Evolutionary conservation across 2,797 vertebrate genomes (phyloP), one percentile per base, ranked within the genome.

Genomic region (Xenops minutus): DNA sequence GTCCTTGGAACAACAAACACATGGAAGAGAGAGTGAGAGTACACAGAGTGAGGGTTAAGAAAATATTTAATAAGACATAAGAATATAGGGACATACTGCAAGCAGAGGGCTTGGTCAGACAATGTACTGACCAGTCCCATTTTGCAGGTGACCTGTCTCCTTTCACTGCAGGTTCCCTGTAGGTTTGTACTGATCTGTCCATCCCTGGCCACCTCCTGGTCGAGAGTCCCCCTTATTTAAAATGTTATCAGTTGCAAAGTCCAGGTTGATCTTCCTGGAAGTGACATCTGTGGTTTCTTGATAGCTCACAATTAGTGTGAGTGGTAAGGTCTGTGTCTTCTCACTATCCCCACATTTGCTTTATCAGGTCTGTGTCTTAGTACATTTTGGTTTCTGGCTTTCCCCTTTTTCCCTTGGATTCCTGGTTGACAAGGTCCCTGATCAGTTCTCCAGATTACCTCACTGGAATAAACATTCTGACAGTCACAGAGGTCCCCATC

Each of bases 161-260:
- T 52, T 76, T 9, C 18, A 13, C 19, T 37, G 10, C 10, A 59
- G 0, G 0, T 43, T 10, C 24, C 10, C 19, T 18, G 32, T 0
- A 0, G 18, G 11, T 63, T 52, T 64, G 18, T 52, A 44, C 29
- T 67, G 52, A n/a, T 71, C n/a, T 66, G 18, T 44, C 34, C 8
- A 8, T 51, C 37, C 69, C 69, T 88, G 43, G 12, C 24, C 7
- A 48, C 10, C 15, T 83, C 36, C 36, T 54, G 21, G 5, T 34
- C 15, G 5, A 7, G 19, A 12, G 22, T 55, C 3, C 15, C 13
- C 3, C 7, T 37, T 30, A 5, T 71, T 85, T 66, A 73, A 51
- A 73, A 3, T 76, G 67, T 58, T 75, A 68, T 29, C 51, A 46
- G 23, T n/a, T 73, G 58, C 15, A 30, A 82, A 82, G 24, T 59